phyloP scores from a whole-genome alignment of 2,113 vertebrate species.

The Stictonetta naevosa region DNA sequence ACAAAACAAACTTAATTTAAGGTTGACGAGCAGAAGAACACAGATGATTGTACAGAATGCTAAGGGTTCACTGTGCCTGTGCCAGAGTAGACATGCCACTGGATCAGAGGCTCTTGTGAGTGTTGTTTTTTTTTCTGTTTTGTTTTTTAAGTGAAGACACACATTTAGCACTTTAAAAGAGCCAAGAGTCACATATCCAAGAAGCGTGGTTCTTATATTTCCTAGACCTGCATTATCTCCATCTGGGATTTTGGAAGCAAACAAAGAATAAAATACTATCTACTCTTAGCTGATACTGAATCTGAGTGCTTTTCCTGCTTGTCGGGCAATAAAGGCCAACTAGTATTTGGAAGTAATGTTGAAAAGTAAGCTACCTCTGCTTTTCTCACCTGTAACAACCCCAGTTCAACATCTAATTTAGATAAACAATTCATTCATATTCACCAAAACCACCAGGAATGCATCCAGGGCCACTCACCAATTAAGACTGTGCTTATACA shows the following conservation, averaged over 20 bases:
- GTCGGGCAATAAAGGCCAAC: background rate
- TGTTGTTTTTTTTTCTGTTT: background rate
- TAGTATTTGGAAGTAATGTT: background rate
- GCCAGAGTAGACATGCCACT: background rate
- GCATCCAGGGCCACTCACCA: background rate
- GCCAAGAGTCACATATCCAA: rapidly evolving
- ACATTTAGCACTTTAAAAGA: background rate
- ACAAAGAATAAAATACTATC: background rate
- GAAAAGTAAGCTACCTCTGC: background rate
- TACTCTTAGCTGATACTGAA: background rate
- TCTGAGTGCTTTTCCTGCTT: background rate
- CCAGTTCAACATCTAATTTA: background rate
- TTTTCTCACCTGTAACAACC: background rate
- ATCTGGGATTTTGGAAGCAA: background rate
- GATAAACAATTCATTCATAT: background rate
- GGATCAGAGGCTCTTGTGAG: background rate
- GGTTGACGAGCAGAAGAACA: background rate
- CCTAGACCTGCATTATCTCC: background rate
- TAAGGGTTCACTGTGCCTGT: background rate
- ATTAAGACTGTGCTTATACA: rapidly evolving
- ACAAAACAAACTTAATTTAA: background rate
- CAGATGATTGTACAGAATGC: background rate
- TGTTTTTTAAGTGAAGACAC: background rate
- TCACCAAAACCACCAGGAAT: background rate
- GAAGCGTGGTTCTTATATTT: background rate